Evolutionary conservation across 2,797 vertebrate genomes (phyloP).

Genomic region (Danio choprae): DNA sequence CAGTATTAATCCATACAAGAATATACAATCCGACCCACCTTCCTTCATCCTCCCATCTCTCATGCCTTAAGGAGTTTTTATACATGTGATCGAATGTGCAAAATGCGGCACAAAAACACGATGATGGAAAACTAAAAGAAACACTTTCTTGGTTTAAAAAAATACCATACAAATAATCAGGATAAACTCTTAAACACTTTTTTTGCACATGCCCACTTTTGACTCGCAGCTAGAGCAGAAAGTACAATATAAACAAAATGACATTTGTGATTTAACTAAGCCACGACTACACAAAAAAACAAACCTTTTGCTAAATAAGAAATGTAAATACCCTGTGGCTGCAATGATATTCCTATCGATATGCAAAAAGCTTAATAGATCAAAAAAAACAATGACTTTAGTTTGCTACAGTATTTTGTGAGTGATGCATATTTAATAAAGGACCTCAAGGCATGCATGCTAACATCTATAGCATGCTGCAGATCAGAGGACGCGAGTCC

Average conservation of each 20-base stretch:
- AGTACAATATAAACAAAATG: slow-evolving; percentile 2
- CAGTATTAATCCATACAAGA: slow-evolving; percentile 7
- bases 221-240: not conserved
- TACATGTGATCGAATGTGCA: slow-evolving; percentile 44
- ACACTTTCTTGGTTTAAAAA: slow-evolving; percentile 26
- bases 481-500: slow-evolving; percentile 22
- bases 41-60: slow-evolving; percentile 7
- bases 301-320: not conserved
- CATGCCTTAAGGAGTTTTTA: slow-evolving; percentile 11
- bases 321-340: slow-evolving; percentile 16
- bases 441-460: slow-evolving; percentile 52
- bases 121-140: not conserved
- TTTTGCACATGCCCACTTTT: slow-evolving; percentile 42
- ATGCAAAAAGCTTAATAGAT: slow-evolving; percentile 28
- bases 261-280: slow-evolving; percentile 38
- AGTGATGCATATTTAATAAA: slow-evolving; percentile 49
- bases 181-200: not conserved
- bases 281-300: not conserved
- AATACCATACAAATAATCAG: not conserved
- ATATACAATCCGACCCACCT: not conserved
- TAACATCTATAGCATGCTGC: slow-evolving; percentile 54
- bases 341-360: slow-evolving; percentile 9
- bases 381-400: not conserved
- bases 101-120: slow-evolving; percentile 28
- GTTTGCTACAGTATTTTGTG: slow-evolving; percentile 29